Evolutionary conservation across 2,113 vertebrate genomes (phyloP).

Genomic region (Tauraco erythrolophus): DNA sequence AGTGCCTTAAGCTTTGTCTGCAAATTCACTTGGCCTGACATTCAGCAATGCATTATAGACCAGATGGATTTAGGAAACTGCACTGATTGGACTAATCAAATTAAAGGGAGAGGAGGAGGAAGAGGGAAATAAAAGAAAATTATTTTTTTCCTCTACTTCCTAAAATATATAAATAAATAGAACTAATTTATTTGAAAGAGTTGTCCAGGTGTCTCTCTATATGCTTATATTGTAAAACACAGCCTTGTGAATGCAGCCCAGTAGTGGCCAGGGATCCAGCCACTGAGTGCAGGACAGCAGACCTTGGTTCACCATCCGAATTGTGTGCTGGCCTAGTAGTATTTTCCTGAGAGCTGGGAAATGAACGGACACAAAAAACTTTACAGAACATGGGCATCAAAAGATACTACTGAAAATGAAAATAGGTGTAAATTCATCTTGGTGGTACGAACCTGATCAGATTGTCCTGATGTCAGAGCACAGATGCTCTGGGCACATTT

Average conservation of each 20-base stretch:
- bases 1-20: conserved; percentile 9
- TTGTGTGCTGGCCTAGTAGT: background rate
- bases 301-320: background rate
- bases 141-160: background rate
- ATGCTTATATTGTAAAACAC: background rate
- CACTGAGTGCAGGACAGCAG: background rate
- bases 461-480: background rate
- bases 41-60: background rate
- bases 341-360: background rate
- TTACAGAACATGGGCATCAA: background rate
- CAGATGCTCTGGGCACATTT: background rate
- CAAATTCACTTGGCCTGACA: conserved; percentile 23
- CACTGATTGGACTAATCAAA: conserved; percentile 10
- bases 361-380: background rate
- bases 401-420: background rate
- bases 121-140: background rate
- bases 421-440: background rate
- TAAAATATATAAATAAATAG: background rate
- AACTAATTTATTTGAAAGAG: background rate
- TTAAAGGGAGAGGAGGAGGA: background rate
- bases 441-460: background rate
- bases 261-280: background rate
- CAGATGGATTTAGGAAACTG: conserved; percentile 27
- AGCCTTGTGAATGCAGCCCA: background rate
- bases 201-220: background rate